Evolutionary conservation across 2,888 invertebrate genomes (phyloP), one percentile per base, ranked within the genome.

Genomic region (Noctuana brunneofusca): DNA sequence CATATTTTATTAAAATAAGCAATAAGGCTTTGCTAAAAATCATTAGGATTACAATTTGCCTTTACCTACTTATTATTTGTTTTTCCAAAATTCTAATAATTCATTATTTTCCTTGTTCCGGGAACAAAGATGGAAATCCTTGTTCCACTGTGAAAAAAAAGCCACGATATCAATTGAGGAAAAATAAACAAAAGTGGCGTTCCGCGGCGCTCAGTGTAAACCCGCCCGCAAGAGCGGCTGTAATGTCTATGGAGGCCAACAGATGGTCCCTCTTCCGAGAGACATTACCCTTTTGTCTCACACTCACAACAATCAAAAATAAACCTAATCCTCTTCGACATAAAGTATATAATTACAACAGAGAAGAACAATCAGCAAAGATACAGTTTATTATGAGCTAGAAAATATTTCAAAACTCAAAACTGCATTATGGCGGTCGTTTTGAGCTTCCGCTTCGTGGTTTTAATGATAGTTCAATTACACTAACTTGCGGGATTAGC

Each of bases 221-320:
- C 78, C 75, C 70, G 72, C 69, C 75, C 73, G 72, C 80, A 83
- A 49, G 83, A 81, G 78, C 78, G 76, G 73, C 76, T 78, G 74
- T 87, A 86, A 87, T 86, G 85, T 84, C 83, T 82, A 76, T 74
- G 75, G 83, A 81, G 78, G 81, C 83, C 82, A 83, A 78, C 87
- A 87, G 88, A 87, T 87, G 87, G 80, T 85, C 81, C 78, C 81
- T 71, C 78, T 79, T 78, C 81, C 78, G 68, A 78, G 74, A 78
- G 73, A 80, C 85, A 85, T 87, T 87, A 86, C 81, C 82, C 83
- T 82, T 85, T 82, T 83, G 84, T 86, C 81, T 84, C 83, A 81
- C 76, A 74, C 76, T 9, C 46, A 16, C 38, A 20, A 22, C 35
- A 6, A 14, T 38, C 12, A 2, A 66, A 64, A 60, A 46, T 16